Base-by-base conservation (phyloP, 2,888 invertebrate species). In the Tipula confusa region DNA sequence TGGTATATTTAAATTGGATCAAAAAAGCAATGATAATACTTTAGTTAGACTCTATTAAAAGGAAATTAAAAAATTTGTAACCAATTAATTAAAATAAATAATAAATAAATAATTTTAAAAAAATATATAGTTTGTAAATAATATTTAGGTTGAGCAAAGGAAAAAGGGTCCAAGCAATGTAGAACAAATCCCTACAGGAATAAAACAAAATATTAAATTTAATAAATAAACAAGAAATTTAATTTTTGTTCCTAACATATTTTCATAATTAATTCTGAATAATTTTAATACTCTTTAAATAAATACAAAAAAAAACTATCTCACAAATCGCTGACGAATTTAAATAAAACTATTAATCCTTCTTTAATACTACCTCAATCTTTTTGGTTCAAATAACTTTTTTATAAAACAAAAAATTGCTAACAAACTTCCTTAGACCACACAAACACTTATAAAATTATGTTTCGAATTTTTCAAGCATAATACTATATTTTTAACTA, bases 391-490 rank as follows among this genome's bases (percentile, higher is more conserved):
- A 64, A 6, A 64, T 13, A 6, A 24, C 64, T 13, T 64, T 18
- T 64, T 64, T 64, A 64, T 24, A 24, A 38, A 5, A 31, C 38
- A 38, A 64, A 64, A 24, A 64, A 18, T n/a, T 24, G 11, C 64
- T 64, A 64, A 1, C 64, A 43, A 43, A n/a, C 43, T 43, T 43
- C n/a, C 43, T 15, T 43, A 43, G 43, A 15, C n/a, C 43, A 43
- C 43, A 43, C 15, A 64, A 18, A 43, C 15, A 43, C 7, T 3
- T 0, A 43, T 43, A 64, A 6, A 6, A 24, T 15, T 29, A 43
- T 48, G n/a, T 85, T 84, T 83, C 83, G 84, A 83, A 84, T 84
- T 85, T 85, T 83, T 83, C 83, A 84, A 84, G 64, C 82, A 84
- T 83, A 38, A 83, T 15, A 83, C n/a, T n/a, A 29, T 48, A 64